Evolutionary conservation across 2,797 vertebrate genomes (phyloP).

Genomic region (Falco columbarius): DNA sequence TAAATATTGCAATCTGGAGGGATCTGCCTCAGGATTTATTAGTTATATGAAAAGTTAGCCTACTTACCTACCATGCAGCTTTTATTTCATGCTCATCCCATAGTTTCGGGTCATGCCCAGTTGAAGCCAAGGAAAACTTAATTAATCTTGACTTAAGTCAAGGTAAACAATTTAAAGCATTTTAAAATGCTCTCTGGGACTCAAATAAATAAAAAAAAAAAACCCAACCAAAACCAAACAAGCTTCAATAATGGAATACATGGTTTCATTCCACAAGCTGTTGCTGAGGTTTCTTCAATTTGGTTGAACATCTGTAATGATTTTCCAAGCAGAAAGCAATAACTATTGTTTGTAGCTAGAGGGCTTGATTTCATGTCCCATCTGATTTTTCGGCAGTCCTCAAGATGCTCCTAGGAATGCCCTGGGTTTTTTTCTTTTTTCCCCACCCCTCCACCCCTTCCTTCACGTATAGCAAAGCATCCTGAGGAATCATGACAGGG

Average conservation of each 20-base stretch:
- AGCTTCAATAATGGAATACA: not conserved
- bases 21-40: not conserved
- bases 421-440: not conserved
- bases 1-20: not conserved
- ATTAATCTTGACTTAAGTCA: slow-evolving; percentile 3
- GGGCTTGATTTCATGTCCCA: not conserved
- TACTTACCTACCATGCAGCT: not conserved
- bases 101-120: not conserved
- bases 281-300: not conserved
- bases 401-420: not conserved
- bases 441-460: rapidly evolving
- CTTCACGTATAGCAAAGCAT: not conserved
- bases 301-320: not conserved
- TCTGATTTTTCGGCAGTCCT: not conserved
- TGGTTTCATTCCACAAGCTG: not conserved
- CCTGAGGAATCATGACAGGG: not conserved
- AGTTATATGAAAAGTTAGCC: not conserved
- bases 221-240: not conserved
- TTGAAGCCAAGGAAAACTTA: not conserved
- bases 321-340: not conserved
- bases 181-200: not conserved
- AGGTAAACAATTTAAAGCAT: slow-evolving; percentile 23
- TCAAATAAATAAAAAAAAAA: not conserved
- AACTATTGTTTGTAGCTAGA: not conserved
- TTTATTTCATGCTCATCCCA: not conserved